Percentiles rank a stretch among this genome's conserved stretches.
phyloP scores from a whole-genome alignment of 2,113 vertebrate genomes.

The Ictidomys tridecemlineatus region DNA sequence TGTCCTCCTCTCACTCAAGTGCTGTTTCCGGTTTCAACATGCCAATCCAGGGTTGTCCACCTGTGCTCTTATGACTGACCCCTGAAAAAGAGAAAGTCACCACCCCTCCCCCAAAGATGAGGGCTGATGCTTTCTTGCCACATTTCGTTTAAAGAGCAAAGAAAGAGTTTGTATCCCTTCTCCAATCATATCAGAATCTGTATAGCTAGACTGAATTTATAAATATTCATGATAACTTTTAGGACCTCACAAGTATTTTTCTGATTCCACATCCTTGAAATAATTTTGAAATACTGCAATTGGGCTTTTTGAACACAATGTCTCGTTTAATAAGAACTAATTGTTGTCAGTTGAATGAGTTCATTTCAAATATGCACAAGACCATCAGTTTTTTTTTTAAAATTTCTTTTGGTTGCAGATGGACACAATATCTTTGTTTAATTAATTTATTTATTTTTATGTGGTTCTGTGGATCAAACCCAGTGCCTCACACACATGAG shows the following conservation, averaged over 20 bases:
- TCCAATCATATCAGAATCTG: not conserved
- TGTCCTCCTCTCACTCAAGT: not conserved
- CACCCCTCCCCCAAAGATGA: rapidly evolving
- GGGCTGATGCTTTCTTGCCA: not conserved
- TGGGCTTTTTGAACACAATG: not conserved
- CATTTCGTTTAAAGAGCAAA: not conserved
- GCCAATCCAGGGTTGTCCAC: not conserved
- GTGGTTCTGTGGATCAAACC: too few relatives aligned
- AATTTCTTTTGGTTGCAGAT: too few relatives aligned
- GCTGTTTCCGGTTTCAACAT: not conserved
- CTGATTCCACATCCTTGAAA: not conserved
- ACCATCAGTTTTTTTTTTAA: not conserved
- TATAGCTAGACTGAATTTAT: not conserved
- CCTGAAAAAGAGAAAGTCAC: not conserved
- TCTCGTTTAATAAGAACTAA: not conserved
- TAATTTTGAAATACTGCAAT: not conserved
- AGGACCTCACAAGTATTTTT: not conserved
- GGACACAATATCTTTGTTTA: too few relatives aligned
- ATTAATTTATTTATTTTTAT: too few relatives aligned
- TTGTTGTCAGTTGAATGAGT: not conserved
- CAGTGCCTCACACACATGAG: too few relatives aligned
- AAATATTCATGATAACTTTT: not conserved
- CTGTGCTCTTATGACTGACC: not conserved
- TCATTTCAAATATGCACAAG: not conserved
- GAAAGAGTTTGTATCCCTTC: not conserved